Conservation (phyloP, 2,797 vertebrate species). For the Coendou prehensilis region DNA sequence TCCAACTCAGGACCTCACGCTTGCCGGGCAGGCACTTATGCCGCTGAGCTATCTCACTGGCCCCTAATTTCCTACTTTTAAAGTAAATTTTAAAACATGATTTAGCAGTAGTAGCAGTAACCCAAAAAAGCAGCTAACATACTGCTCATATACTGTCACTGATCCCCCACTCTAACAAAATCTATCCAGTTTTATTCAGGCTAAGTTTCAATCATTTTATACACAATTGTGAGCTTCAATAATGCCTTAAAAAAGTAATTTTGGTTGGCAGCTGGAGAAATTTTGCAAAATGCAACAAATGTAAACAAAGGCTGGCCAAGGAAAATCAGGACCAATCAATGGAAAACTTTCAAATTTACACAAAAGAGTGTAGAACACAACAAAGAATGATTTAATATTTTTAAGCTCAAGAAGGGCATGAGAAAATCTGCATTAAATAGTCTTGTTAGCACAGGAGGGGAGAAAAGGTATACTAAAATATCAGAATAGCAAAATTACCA, state of each 20-base stretch:
- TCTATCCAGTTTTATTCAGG: background rate
- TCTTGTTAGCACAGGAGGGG: background rate
- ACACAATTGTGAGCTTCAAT: background rate
- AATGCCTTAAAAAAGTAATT: constrained; percentile 35
- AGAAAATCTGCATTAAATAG: background rate
- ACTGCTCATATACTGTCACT: background rate
- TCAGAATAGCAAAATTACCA: background rate
- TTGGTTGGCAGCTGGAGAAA: background rate
- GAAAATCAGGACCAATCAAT: background rate
- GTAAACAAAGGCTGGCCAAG: background rate
- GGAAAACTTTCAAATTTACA: background rate
- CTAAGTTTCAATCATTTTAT: background rate
- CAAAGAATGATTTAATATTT: background rate
- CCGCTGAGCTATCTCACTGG: too few relatives aligned
- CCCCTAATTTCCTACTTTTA: background rate
- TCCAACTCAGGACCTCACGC: too few relatives aligned
- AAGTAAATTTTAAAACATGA: constrained; percentile 29
- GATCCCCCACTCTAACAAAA: background rate
- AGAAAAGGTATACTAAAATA: background rate
- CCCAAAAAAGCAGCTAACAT: background rate
- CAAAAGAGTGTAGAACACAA: background rate
- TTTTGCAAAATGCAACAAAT: background rate
- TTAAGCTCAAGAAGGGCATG: background rate
- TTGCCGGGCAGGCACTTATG: too few relatives aligned
- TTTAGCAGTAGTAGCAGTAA: background rate